Evolutionary conservation across 2,797 vertebrate genomes (phyloP), one percentile per base, ranked within the genome.

Genomic region (Eulemur coronatus): DNA sequence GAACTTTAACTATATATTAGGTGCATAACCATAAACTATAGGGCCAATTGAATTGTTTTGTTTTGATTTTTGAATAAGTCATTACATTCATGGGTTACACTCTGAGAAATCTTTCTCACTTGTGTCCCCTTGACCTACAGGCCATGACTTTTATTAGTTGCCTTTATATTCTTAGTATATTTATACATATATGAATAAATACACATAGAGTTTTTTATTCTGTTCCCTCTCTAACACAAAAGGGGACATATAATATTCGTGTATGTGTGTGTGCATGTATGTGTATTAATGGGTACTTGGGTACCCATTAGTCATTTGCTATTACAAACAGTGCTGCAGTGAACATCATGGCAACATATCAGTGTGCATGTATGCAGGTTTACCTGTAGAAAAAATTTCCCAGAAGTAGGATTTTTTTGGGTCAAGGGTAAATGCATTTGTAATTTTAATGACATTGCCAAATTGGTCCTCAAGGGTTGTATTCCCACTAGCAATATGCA

Each of bases 371-470:
- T 48, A 41, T 63, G 15, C 38, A 84, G 26, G 30, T 15, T 72
- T 35, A 15, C 48, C 24, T 92, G n/a, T 41, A 72, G 72, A 61
- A 79, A 91, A 91, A 81, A 70, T 80, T 69, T 24, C 55, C 20
- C 50, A 67, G 7, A 70, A 84, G 46, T 57, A n/a, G 26, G 14
- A 41, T 61, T 80, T 59, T 59, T 63, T 48, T 2, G n/a, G 24
- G 46, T 91, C 48, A 70, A 90, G 46, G 43, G 3, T 87, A 57
- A 87, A 57, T 67, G 26, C 8, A 46, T 90, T 33, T 92, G 52
- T 91, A 55, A 95, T 80, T 94, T 93, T 75, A 72, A 80, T 84
- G 57, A 48, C 41, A 30, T 88, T 75, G 38, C 14, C 50, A 86
- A 93, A 57, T 91, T 79, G 22, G 24, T 82, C 38, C 28, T 80